These are phyloP conservation scores for Tinea semifulvella DNA, from an alignment of 2,888 invertebrate species.

Conservation along the genomic window DNA sequence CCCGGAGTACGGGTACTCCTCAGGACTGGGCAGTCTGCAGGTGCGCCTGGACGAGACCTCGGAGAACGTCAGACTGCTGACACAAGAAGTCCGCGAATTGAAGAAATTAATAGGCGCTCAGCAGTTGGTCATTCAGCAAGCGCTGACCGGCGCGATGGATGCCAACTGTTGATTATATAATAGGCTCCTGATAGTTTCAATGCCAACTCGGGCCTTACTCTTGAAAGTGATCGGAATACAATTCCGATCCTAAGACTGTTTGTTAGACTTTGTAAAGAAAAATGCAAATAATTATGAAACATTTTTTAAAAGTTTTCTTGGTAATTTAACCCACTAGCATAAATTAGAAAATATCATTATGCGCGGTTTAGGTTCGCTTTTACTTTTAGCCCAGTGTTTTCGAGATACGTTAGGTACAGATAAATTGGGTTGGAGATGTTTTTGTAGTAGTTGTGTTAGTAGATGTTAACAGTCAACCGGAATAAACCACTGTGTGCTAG, in stretches of 20 bases:
- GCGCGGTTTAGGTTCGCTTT: no score
- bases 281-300: no score
- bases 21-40: slow-evolving; percentile 67
- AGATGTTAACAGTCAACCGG: no score
- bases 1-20: slow-evolving; percentile 63
- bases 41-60: slow-evolving; percentile 73
- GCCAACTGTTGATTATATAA: slow-evolving; percentile 10
- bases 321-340: no score
- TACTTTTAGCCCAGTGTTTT: no score
- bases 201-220: neutral
- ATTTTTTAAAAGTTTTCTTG: no score
- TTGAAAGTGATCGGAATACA: no score
- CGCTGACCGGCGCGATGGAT: slow-evolving; percentile 48
- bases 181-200: slow-evolving; percentile 1
- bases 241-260: neutral
- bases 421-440: no score
- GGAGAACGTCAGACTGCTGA: slow-evolving; percentile 72
- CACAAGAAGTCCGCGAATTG: slow-evolving; percentile 74
- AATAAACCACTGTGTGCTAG: no score
- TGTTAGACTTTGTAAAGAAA: neutral
- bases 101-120: slow-evolving; percentile 65
- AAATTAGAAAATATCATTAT: no score
- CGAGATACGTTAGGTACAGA: no score
- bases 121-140: slow-evolving; percentile 60
- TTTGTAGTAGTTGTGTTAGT: no score